phyloP scores from a whole-genome alignment of 2,888 invertebrate species.

The Aleiodes testaceus region DNA sequence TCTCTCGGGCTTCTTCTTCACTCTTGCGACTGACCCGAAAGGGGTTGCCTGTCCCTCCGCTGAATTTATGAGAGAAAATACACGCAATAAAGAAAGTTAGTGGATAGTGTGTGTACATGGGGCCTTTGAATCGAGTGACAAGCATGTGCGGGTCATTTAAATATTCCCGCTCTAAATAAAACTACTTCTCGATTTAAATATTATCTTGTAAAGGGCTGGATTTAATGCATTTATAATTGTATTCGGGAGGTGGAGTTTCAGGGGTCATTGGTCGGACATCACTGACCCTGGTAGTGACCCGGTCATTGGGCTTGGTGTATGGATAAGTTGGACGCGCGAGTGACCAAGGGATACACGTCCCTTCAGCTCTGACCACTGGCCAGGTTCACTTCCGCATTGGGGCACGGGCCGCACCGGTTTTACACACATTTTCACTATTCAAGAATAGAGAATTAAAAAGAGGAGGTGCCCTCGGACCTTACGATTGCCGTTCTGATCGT shows the following conservation, averaged over 20 bases:
- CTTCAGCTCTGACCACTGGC: constrained; percentile 39
- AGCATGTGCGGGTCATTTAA: constrained; percentile 59
- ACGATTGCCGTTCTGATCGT: constrained; percentile 39
- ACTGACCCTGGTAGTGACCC: constrained; percentile 67
- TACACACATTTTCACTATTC: constrained; percentile 30
- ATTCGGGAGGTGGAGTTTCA: constrained; percentile 61
- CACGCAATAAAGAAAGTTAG: constrained; percentile 63
- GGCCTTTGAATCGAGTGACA: constrained; percentile 33
- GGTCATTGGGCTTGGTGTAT: constrained; percentile 49
- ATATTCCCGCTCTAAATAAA: constrained; percentile 54
- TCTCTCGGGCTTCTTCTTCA: constrained; percentile 22
- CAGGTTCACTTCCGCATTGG: constrained; percentile 50
- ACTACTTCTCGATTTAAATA: constrained; percentile 56
- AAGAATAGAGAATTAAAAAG: neutral
- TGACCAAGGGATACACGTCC: constrained; percentile 37
- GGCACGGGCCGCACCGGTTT: constrained; percentile 67
- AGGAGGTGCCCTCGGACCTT: constrained; percentile 34
- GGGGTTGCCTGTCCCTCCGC: constrained; percentile 42
- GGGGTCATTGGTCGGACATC: constrained; percentile 71
- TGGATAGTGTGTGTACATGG: constrained; percentile 40
- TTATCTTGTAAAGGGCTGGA: constrained; percentile 66
- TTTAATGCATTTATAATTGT: constrained; percentile 72
- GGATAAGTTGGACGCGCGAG: constrained; percentile 43
- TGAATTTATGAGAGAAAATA: constrained; percentile 70
- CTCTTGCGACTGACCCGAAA: constrained; percentile 39